Conservation (phyloP, 2,113 vertebrate genomes). For the Passer montanus region DNA sequence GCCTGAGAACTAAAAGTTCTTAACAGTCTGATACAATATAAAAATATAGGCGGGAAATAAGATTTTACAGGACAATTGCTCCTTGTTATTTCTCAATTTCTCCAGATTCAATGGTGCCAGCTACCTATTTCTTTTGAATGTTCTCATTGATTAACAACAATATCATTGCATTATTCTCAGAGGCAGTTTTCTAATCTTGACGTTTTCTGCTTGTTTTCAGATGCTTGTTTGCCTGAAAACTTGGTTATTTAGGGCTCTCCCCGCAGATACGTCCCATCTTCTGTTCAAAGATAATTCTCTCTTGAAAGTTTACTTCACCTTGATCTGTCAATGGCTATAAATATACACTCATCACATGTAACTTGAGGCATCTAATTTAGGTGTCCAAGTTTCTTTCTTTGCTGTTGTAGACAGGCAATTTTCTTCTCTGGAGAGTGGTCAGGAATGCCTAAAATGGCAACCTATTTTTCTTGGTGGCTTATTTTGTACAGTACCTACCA, state of each 20-base stretch:
- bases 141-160: not conserved
- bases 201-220: not conserved
- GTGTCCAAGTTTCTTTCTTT: not conserved
- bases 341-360: not conserved
- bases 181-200: not conserved
- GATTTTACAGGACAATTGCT: not conserved
- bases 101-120: not conserved
- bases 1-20: not conserved
- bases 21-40: not conserved
- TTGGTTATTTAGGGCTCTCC: not conserved
- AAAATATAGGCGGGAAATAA: fast-evolving
- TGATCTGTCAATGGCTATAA: not conserved
- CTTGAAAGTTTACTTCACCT: not conserved
- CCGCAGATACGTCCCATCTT: not conserved
- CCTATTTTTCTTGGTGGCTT: not conserved
- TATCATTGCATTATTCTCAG: not conserved
- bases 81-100: not conserved
- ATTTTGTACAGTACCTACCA: not conserved
- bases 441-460: not conserved
- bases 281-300: not conserved
- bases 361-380: not conserved
- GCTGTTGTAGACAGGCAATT: not conserved
- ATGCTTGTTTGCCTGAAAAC: not conserved
- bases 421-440: not conserved
- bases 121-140: not conserved